Percentiles rank a stretch among this genome's conserved stretches.
Evolutionary conservation across 2,888 invertebrate genomes (phyloP).

Genomic region (Salticus scenicus): DNA sequence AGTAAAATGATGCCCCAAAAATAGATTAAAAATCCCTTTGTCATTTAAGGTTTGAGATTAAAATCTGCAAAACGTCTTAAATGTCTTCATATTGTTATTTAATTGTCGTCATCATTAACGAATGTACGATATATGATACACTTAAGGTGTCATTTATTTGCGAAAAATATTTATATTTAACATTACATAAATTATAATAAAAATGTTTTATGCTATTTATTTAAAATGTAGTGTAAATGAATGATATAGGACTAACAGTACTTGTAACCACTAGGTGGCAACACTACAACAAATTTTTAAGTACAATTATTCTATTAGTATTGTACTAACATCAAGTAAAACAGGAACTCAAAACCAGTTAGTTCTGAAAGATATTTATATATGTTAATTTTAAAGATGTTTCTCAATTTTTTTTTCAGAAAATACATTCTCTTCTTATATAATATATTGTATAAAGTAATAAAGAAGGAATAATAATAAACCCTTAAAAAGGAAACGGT

Average conservation of each 20-base stretch:
- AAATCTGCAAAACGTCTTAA: not conserved
- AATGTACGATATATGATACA: not conserved
- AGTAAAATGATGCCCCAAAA: not conserved
- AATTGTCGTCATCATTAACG: slow-evolving; percentile 14
- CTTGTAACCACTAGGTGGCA: no score
- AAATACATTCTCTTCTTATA: no score
- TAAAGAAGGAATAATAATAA: not conserved
- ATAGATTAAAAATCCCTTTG: not conserved
- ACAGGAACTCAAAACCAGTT: slow-evolving; percentile 63
- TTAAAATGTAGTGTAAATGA: no score
- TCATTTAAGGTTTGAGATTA: no score
- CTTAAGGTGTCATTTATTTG: not conserved
- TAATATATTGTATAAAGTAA: no score
- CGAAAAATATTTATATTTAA: no score
- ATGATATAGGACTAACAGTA: no score
- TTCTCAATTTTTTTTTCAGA: no score
- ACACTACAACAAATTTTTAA: not conserved
- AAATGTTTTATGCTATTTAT: no score
- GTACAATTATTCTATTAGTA: not conserved
- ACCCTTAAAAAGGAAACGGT: not conserved
- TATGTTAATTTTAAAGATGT: no score
- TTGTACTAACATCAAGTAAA: slow-evolving; percentile 4
- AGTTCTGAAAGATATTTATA: no score
- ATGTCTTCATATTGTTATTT: not conserved
- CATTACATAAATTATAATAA: no score